Evolutionary conservation across 2,113 vertebrate species (phyloP).

Genomic region (Tachysurus fulvidraco): DNA sequence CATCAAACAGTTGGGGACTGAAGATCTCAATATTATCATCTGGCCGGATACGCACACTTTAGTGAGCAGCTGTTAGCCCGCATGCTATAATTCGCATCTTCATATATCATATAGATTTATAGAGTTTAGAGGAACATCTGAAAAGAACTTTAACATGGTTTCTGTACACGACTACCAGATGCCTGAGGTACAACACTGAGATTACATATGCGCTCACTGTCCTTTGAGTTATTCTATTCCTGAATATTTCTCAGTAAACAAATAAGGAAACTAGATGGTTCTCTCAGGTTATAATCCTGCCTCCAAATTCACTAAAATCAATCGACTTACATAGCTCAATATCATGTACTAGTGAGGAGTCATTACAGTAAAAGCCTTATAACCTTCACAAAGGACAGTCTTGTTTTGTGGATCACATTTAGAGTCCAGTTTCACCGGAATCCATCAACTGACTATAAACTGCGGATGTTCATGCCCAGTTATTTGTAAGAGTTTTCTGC

Average conservation of each 20-base stretch:
- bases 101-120: not conserved
- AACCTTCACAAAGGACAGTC: slow-evolving; percentile 18
- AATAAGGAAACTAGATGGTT: not conserved
- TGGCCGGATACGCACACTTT: not conserved
- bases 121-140: not conserved
- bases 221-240: not conserved
- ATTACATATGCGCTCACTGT: not conserved
- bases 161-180: not conserved
- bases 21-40: not conserved
- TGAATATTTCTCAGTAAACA: not conserved
- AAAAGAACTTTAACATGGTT: not conserved
- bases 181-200: not conserved
- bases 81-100: not conserved
- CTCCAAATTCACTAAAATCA: not conserved
- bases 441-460: slow-evolving; percentile 20
- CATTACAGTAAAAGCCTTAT: not conserved
- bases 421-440: slow-evolving; percentile 24
- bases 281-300: not conserved
- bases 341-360: not conserved
- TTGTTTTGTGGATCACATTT: slow-evolving; percentile 14
- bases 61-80: not conserved
- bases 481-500: not conserved
- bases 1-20: not conserved
- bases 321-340: not conserved
- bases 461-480: not conserved